Base-by-base conservation (phyloP, 2,888 invertebrate genomes). In the Parelbella ahira region DNA sequence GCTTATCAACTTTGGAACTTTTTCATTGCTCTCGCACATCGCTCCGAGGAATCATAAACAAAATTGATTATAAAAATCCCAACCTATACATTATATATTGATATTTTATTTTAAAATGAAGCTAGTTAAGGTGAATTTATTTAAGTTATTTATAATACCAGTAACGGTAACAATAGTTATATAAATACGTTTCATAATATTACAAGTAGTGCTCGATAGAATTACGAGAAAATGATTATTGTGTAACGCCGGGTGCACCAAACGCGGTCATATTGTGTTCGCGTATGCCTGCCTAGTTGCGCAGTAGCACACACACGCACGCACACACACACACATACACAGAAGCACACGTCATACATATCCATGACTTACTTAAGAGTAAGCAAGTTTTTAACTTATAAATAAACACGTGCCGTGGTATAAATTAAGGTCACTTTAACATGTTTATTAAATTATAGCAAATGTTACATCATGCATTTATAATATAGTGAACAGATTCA, bases 291-390 rank as follows among this genome's bases (percentile, higher is more conserved):
- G 47, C 43, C 45, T 46, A 45, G 43, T 48, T 51, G 50, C 39
- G 51, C 50, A 51, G 46, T 27, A 21, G 10, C 38, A 37, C 42
- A 13, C 39, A 36, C 43, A 45, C 51, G 53, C n/a, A n/a, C n/a
- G n/a, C n/a, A n/a, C n/a, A n/a, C n/a, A n/a, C n/a, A n/a, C n/a
- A n/a, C n/a, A n/a, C n/a, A n/a, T n/a, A n/a, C n/a, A n/a, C n/a
- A n/a, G n/a, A n/a, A n/a, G n/a, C n/a, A n/a, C n/a, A n/a, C n/a
- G n/a, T 51, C 49, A 52, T 25, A 34, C 29, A 45, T 43, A 45
- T 46, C 48, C 48, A 49, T 49, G 48, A 44, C 50, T 52, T 50
- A 50, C 50, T 48, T 52, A 45, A 50, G 44, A 48, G 42, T 47
- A 49, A 45, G 48, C 46, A 41, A 47, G 48, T 48, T 50, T 49